Base-by-base conservation (phyloP, 2,113 vertebrate genomes). In the Eulacestoma nigropectus region DNA sequence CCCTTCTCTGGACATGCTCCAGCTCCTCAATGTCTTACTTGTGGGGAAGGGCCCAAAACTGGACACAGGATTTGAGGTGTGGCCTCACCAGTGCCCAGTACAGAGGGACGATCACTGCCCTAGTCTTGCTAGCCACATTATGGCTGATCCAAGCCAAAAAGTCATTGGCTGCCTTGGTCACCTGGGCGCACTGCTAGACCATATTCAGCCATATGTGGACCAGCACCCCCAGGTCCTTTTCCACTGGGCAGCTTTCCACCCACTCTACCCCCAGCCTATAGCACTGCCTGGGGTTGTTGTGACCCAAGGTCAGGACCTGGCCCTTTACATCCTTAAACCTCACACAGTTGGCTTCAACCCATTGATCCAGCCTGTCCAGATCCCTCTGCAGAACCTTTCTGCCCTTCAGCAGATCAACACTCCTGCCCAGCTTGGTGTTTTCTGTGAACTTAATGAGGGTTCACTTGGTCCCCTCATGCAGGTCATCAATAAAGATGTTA, bases 1-100 rank as follows among this genome's bases (percentile, higher is more conserved):
- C 3, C 46, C 35, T 49, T 63, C 20, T 29, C 42, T 49, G 32
- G 49, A 64, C 17, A 18, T 0, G 0, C 7, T 27, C 5, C 21
- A 64, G 41, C 11, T 57, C 32, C 32, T 42, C 26, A 50, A 12
- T 11, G 5, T 14, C 23, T 42, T 81, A 44, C 10, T 11, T 59
- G 33, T 25, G 29, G 8, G 16, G 23, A 82, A 20, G 3, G 33
- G 4, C 7, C 19, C 25, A 74, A 59, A 82, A 46, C 5, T 10
- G 9, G 9, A 18, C 7, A 15, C 5, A 13, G 9, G 11, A 75
- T 75, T 60, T 25, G 30, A 68, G 11, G 7, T n/a, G 52, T 13
- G 25, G 46, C 16, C 16, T 37, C 16, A 57, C 22, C 8, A 2
- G 13, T 49, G 22, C 8, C 41, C 19, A 17, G 6, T 15, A 46